These are phyloP conservation scores for Scaeva pyrastri DNA, from an alignment of 2,888 invertebrate genomes.

Conservation along the genomic window DNA sequence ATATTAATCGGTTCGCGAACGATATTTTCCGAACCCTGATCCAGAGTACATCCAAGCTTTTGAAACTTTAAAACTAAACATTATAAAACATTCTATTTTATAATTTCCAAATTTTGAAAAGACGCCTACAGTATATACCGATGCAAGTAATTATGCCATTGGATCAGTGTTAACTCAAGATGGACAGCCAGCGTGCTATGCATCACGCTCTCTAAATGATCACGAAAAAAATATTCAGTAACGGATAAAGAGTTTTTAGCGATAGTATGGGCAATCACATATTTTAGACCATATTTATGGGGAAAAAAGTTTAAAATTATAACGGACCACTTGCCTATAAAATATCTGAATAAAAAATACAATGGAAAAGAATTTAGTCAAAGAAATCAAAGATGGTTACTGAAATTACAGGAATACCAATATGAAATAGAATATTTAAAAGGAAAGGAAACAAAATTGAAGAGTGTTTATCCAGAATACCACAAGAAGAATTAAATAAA, in stretches of 20 bases:
- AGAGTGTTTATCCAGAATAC: no score
- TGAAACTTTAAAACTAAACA: neutral
- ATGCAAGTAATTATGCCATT: neutral
- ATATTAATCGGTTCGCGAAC: no score
- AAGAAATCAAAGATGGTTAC: conserved; percentile 5
- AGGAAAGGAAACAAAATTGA: conserved; percentile 20
- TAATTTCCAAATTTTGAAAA: conserved; percentile 1
- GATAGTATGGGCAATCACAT: no score
- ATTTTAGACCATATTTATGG: no score
- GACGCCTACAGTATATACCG: neutral
- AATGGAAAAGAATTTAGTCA: neutral
- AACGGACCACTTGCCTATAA: neutral
- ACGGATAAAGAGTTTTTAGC: no score
- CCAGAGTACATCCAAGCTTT: neutral
- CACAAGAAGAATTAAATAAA: no score
- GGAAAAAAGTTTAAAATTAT: neutral
- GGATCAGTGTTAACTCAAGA: conserved; percentile 19
- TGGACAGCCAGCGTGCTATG: conserved; percentile 6
- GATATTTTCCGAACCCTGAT: no score
- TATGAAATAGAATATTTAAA: conserved; percentile 16
- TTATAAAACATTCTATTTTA: neutral
- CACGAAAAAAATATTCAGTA: no score
- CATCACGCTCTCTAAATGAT: neutral
- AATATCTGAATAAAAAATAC: conserved; percentile 9
- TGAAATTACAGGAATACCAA: neutral